These are phyloP conservation scores for Polyploca ridens DNA, from an alignment of 2,888 invertebrate species.

Conservation along the genomic window DNA sequence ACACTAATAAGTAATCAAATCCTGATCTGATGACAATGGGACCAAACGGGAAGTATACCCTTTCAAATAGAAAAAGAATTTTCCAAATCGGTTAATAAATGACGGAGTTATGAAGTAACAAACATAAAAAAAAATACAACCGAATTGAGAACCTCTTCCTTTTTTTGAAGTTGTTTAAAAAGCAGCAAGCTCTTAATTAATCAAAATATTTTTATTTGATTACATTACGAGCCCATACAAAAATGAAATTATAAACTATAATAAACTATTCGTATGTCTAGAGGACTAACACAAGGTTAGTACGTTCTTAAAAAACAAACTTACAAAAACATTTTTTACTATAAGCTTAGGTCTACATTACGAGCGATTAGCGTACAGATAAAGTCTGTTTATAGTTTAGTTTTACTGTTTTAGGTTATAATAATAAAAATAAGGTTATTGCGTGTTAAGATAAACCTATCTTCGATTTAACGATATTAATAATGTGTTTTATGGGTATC, in stretches of 20 bases:
- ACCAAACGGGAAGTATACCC: no score
- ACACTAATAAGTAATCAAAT: no score
- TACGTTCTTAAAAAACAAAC: background rate
- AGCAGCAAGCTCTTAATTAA: no score
- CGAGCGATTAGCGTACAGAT: background rate
- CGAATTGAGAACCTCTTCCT: no score
- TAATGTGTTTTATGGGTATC: background rate
- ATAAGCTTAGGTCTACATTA: background rate
- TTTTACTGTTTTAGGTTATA: background rate
- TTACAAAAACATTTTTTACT: background rate
- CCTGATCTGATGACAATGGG: no score
- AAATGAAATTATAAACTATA: background rate
- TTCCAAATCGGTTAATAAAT: no score
- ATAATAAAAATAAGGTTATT: background rate
- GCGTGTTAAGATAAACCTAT: background rate
- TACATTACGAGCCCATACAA: no score
- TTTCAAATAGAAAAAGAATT: no score
- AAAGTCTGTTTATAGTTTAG: background rate
- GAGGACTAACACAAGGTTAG: background rate
- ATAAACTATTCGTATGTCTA: background rate
- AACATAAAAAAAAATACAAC: no score
- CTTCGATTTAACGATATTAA: background rate
- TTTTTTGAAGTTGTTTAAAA: no score
- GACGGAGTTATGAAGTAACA: no score
- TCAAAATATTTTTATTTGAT: no score